Base-by-base conservation (phyloP, 2,797 vertebrate species). In the Kryptolebias ocellatus region DNA sequence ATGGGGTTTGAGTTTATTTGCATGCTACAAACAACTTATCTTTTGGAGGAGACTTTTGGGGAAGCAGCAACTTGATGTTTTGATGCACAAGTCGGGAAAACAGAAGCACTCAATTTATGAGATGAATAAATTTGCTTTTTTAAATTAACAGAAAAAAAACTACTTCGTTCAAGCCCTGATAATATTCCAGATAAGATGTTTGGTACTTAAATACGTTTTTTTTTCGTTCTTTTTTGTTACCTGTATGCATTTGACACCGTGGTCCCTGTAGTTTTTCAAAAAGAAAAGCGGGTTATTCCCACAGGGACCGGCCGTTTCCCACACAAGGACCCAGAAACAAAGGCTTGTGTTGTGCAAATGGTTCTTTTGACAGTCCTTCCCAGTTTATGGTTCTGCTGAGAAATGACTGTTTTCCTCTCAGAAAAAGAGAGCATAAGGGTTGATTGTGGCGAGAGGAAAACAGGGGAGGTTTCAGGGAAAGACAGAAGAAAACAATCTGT, bases 271-370 rank as follows among this genome's bases (percentile, higher is more conserved):
- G 70, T 55, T 72, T 80, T 82, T 80, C 82, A 81, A 76, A 85
- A 66, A 65, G 49, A 83, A 74, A 66, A 70, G 61, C 49, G 53
- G 74, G 80, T 70, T 78, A 78, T 89, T 85, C 87, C 86, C 81
- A 53, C 46, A 46, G 87, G 69, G 83, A 60, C 83, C 81, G 72
- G 83, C 84, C 80, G 74, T 85, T 76, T 74, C 59, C 59, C 28
- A 37, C 79, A 84, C 76, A 85, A 83, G 84, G 61, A 57, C 31
- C 29, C 54, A 51, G 60, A 83, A 87, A 89, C 83, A 85, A 89
- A 90, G 80, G 88, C 80, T 77, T 88, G 85, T 87, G 82, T 88
- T 86, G 83, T 87, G 87, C 74, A 91, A 88, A 90, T 90, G 87
- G 85, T 80, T 79, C 72, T 75, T 88, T 87, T 91, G 78, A 87